Evolutionary conservation across 64 coral and sea anemone genomes (phyloP).

Genomic region (Pocillopora verrucosa): DNA sequence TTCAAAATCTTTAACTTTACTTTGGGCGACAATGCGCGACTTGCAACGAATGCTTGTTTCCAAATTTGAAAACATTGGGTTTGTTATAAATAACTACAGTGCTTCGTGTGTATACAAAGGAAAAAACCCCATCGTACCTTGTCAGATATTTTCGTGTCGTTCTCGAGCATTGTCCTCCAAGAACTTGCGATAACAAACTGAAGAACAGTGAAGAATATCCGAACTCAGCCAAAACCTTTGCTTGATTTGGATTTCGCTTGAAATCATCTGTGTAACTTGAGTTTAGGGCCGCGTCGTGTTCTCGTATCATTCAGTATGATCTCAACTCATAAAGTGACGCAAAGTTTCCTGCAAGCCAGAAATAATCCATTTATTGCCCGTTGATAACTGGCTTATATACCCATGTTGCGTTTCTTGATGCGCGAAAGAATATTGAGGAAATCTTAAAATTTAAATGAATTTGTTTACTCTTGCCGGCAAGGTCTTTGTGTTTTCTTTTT

Average conservation of each 20-base stretch:
- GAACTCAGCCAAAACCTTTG: background rate
- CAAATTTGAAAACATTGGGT: too few species aligned
- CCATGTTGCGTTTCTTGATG: background rate
- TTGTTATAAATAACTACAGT: too few species aligned
- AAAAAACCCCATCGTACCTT: too few species aligned
- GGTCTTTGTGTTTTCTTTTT: background rate
- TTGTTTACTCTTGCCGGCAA: background rate
- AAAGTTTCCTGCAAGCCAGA: background rate
- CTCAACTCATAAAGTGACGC: conserved; percentile 1
- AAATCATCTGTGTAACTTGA: background rate
- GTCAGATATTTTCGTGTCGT: too few species aligned
- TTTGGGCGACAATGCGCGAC: too few species aligned
- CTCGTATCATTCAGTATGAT: conserved; percentile 14
- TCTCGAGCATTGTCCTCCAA: background rate
- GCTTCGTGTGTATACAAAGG: too few species aligned
- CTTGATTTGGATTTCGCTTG: background rate
- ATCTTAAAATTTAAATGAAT: background rate
- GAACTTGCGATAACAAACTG: background rate
- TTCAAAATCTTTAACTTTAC: too few species aligned
- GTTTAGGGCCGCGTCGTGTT: conserved; percentile 7
- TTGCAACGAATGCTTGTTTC: too few species aligned
- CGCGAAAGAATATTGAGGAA: background rate
- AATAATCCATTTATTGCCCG: background rate
- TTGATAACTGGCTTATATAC: background rate
- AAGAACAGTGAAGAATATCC: background rate